phyloP scores from a whole-genome alignment of 2,888 invertebrate species.

The Drosophila glabriapex region DNA sequence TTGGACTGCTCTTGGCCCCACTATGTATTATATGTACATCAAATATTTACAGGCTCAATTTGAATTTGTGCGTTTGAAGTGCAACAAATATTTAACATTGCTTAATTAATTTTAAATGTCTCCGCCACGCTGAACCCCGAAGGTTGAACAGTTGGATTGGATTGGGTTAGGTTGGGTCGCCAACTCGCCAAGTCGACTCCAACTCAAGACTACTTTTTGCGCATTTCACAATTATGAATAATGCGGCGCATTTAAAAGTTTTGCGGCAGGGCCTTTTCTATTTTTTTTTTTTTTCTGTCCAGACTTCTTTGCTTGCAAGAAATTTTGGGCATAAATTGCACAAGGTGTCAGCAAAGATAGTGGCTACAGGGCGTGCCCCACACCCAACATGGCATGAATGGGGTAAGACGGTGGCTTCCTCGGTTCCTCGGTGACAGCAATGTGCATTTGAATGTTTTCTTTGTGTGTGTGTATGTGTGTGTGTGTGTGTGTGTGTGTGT shows the following conservation, averaged over 20 bases:
- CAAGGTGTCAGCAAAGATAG: conserved; percentile 75
- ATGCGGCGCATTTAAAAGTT: conserved; percentile 77
- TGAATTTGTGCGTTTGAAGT: conserved; percentile 67
- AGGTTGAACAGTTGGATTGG: not conserved
- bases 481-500: no score
- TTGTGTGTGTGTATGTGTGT: not conserved
- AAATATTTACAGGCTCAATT: conserved; percentile 70
- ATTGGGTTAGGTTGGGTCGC: not conserved
- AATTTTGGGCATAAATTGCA: conserved; percentile 72
- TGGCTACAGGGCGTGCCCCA: conserved; percentile 31
- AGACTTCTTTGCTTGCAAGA: conserved; percentile 39
- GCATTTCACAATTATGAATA: conserved; percentile 66
- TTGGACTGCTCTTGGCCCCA: conserved; percentile 1
- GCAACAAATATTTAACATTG: conserved; percentile 72
- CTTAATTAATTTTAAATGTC: conserved; percentile 72
- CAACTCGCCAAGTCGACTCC: conserved; percentile 14
- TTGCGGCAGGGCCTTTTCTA: conserved; percentile 44
- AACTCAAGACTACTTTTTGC: conserved; percentile 9
- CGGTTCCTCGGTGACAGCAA: not conserved
- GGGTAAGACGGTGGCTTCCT: conserved; percentile 45
- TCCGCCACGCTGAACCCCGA: conserved; percentile 9
- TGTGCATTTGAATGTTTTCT: conserved; percentile 1
- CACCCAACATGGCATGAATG: conserved; percentile 24
- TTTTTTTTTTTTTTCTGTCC: conserved; percentile 31
- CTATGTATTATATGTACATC: conserved; percentile 19